These are phyloP conservation scores for Limnodromus scolopaceus DNA, from an alignment of 2,797 vertebrate genomes.

Conservation along the genomic window DNA sequence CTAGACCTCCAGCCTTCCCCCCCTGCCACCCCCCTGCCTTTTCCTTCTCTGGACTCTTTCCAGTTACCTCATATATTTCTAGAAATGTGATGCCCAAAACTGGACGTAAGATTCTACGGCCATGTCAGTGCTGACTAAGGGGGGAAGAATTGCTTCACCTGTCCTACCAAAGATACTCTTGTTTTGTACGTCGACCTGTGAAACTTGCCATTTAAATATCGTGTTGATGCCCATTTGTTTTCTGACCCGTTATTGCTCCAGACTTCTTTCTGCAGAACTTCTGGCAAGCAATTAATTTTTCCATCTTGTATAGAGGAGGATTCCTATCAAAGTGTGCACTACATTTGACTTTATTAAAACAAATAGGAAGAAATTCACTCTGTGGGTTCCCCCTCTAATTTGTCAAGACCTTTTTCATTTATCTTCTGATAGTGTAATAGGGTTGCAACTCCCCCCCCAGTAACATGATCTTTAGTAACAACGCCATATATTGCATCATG, in stretches of 20 bases:
- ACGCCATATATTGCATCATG: background rate
- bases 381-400: background rate
- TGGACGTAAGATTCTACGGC: background rate
- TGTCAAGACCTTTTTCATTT: background rate
- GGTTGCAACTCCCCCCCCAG: background rate
- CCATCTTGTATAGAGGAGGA: background rate
- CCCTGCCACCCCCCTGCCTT: background rate
- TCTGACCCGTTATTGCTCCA: background rate
- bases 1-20: background rate
- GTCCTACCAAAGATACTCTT: background rate
- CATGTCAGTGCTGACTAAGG: background rate
- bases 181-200: background rate
- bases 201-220: background rate
- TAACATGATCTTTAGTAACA: background rate
- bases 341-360: background rate
- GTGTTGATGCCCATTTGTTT: background rate
- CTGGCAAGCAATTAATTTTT: background rate
- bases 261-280: background rate
- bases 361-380: background rate
- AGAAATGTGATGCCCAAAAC: background rate
- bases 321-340: background rate
- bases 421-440: background rate
- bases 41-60: background rate
- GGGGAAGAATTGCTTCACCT: background rate
- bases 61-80: slow-evolving; percentile 32